Conservation (phyloP, 2,797 vertebrate species). For the Holocentrus rufus region DNA sequence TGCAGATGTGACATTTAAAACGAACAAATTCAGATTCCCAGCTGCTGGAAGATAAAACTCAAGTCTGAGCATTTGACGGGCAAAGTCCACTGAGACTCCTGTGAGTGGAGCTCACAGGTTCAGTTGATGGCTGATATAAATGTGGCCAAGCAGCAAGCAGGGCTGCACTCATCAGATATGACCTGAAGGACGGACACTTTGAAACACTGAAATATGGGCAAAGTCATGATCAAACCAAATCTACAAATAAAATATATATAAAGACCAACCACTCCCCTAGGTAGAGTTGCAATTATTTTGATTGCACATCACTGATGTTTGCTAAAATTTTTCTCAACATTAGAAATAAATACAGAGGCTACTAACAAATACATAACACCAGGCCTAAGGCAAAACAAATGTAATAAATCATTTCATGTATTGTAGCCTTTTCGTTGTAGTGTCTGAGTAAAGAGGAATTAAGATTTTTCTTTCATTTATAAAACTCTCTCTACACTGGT, state of each 20-base stretch:
- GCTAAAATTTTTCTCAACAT: neutral
- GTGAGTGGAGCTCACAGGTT: conserved; percentile 34
- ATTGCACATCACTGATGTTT: neutral
- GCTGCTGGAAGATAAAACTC: conserved; percentile 80
- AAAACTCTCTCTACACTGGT: neutral
- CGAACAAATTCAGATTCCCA: conserved; percentile 75
- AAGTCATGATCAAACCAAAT: neutral
- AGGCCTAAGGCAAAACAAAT: neutral
- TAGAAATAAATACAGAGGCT: neutral
- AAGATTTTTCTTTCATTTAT: neutral
- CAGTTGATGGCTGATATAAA: too few species aligned
- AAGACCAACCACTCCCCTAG: neutral
- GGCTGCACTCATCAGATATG: neutral
- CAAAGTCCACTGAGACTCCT: conserved; percentile 63
- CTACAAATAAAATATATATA: neutral
- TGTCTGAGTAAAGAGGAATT: neutral
- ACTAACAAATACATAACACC: neutral
- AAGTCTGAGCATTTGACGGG: conserved; percentile 79
- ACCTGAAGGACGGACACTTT: neutral
- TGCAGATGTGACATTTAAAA: conserved; percentile 88
- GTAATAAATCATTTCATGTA: neutral
- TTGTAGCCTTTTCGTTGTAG: neutral
- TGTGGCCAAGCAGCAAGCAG: too few species aligned
- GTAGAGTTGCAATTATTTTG: neutral
- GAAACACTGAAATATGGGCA: neutral